Conservation (phyloP, 2,888 invertebrate species). For the Diadegma fenestrale region DNA sequence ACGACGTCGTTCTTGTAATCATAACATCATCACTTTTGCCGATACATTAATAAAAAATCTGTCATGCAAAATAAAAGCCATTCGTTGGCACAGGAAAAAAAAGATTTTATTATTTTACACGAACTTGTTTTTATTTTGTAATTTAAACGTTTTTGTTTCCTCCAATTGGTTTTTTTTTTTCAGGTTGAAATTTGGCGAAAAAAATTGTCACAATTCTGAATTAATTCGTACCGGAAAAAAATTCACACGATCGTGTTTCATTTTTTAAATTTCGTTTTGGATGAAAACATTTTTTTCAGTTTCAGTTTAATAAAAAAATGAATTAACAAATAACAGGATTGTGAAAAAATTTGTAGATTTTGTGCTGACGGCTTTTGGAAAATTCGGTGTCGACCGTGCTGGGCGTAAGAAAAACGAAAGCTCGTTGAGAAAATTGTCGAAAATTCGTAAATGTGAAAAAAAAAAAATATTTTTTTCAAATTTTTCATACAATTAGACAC, state of each 20-base stretch:
- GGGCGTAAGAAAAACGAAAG: too few species aligned
- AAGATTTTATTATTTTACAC: too few species aligned
- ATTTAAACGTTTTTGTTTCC: not conserved
- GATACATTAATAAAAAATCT: not conserved
- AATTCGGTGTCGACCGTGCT: too few species aligned
- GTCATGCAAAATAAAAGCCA: not conserved
- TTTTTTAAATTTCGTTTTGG: too few species aligned
- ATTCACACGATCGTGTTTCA: not conserved
- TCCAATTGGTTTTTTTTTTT: conserved; percentile 34
- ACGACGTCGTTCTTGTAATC: not conserved
- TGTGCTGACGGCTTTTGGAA: too few species aligned
- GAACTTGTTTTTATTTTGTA: not conserved
- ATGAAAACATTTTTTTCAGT: too few species aligned
- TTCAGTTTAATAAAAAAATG: not conserved
- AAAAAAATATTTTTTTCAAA: too few species aligned
- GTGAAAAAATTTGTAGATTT: too few species aligned
- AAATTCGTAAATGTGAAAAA: not conserved
- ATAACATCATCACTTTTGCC: not conserved
- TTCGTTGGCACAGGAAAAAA: not conserved
- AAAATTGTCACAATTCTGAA: too few species aligned
- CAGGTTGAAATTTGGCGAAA: conserved; percentile 52
- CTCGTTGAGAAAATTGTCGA: conserved; percentile 42
- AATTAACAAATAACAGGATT: not conserved
- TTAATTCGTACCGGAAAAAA: too few species aligned
- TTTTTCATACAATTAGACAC: not conserved